Conservation (phyloP, 2,113 vertebrate species). For the Erythrolamprus reginae region DNA sequence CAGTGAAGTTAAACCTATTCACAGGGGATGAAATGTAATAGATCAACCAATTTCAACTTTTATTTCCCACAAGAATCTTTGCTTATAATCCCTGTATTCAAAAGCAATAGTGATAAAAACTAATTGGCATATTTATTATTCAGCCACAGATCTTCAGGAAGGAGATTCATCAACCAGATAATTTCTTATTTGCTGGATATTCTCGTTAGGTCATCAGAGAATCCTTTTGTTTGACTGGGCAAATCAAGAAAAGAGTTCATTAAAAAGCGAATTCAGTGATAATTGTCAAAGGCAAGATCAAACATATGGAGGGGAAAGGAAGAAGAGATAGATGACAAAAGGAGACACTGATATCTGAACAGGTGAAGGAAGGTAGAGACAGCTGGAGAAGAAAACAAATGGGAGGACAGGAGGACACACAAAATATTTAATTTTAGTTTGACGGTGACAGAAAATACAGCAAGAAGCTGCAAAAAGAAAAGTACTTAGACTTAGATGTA, state of each 20-base stretch:
- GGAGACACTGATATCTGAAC: neutral
- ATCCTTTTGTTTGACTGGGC: neutral
- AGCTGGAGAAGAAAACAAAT: neutral
- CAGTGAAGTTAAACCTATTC: slow-evolving; percentile 52
- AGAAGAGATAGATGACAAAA: neutral
- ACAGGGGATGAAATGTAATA: slow-evolving; percentile 29
- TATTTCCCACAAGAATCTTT: slow-evolving; percentile 11
- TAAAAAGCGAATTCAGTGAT: neutral
- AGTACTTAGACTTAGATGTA: neutral
- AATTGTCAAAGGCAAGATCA: neutral
- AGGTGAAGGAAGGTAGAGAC: neutral
- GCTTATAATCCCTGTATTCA: neutral
- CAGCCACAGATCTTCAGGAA: neutral
- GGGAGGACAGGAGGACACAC: neutral
- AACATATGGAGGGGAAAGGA: neutral
- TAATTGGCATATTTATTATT: neutral
- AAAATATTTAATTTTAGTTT: neutral
- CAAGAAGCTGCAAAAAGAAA: neutral
- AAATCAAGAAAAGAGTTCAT: neutral
- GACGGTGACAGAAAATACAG: neutral
- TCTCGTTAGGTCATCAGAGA: neutral
- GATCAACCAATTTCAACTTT: slow-evolving; percentile 39
- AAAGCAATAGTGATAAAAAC: neutral
- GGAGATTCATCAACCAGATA: neutral
- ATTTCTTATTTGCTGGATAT: neutral